Percentiles rank a stretch among this genome's conserved stretches.
Conservation (phyloP, 2,888 invertebrate genomes). For the Acleris holmiana region DNA sequence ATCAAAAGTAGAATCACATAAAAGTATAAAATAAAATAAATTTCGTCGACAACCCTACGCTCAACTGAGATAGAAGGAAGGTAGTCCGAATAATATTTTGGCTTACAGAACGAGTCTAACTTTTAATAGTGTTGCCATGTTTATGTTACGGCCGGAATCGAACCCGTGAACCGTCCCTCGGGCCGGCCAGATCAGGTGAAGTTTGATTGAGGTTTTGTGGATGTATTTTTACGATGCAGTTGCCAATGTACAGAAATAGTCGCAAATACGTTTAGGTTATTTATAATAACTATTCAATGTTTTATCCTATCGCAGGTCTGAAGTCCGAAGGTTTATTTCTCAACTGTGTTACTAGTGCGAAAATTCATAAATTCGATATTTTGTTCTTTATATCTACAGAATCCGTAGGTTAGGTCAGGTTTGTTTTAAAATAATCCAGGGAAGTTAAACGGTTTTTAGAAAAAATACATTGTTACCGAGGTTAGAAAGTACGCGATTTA, state of each 20-base stretch:
- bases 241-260: neutral
- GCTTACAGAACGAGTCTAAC: conserved; percentile 83
- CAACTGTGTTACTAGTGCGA: too few relatives aligned
- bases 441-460: too few relatives aligned
- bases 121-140: conserved; percentile 83
- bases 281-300: too few relatives aligned
- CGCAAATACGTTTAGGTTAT: too few relatives aligned
- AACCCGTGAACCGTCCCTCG: conserved; percentile 57
- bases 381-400: too few relatives aligned
- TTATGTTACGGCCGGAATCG: conserved; percentile 78
- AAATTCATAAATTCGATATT: too few relatives aligned
- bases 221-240: conserved; percentile 23
- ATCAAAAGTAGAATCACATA: neutral
- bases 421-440: too few relatives aligned
- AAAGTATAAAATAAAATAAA: neutral
- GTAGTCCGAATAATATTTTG: conserved; percentile 83
- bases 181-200: conserved; percentile 51
- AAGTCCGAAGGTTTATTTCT: too few relatives aligned
- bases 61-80: conserved; percentile 71
- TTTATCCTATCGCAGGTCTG: too few relatives aligned
- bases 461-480: too few relatives aligned
- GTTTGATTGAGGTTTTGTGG: conserved; percentile 49
- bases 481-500: too few relatives aligned
- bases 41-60: conserved; percentile 68
- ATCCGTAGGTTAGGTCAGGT: too few relatives aligned